Conservation (phyloP, 92 coral and sea anemone genomes). For the Ricordea florida region DNA sequence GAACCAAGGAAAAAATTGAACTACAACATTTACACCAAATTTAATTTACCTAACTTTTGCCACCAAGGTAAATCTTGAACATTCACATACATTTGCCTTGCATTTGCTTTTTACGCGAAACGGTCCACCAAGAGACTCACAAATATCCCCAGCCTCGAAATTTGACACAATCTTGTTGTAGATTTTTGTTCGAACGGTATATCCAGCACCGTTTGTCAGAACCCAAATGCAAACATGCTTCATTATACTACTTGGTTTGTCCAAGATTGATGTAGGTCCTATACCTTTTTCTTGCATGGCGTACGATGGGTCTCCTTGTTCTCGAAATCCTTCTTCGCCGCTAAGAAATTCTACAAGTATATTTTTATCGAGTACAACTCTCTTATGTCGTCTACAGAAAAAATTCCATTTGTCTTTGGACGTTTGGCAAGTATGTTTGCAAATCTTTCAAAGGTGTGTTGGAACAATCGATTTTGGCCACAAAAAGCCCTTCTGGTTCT, state of each 20-base stretch:
- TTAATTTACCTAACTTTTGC: too few relatives aligned
- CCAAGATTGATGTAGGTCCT: neutral
- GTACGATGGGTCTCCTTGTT: too few relatives aligned
- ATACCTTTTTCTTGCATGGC: neutral
- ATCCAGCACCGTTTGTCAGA: neutral
- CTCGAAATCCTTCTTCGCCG: neutral
- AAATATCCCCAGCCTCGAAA: conserved; percentile 34
- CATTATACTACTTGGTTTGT: conserved; percentile 12
- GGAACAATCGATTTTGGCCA: neutral
- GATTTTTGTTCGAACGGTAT: conserved; percentile 3
- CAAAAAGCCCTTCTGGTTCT: neutral
- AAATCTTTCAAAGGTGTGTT: neutral
- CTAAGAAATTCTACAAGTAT: conserved; percentile 16
- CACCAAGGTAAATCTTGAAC: too few relatives aligned
- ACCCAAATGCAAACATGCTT: conserved; percentile 39
- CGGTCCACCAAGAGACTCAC: conserved; percentile 20
- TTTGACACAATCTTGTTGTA: conserved; percentile 44
- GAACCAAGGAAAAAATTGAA: too few relatives aligned
- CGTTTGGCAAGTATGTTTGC: conserved; percentile 1
- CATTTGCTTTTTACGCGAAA: conserved; percentile 4
- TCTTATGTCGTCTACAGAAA: conserved; percentile 13
- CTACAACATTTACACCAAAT: too few relatives aligned
- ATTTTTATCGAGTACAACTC: conserved; percentile 15
- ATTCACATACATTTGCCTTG: too few relatives aligned
- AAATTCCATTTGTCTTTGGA: neutral